These are phyloP conservation scores for Brachynemurus nebulosus DNA, from an alignment of 2,888 invertebrate species.

Conservation along the genomic window DNA sequence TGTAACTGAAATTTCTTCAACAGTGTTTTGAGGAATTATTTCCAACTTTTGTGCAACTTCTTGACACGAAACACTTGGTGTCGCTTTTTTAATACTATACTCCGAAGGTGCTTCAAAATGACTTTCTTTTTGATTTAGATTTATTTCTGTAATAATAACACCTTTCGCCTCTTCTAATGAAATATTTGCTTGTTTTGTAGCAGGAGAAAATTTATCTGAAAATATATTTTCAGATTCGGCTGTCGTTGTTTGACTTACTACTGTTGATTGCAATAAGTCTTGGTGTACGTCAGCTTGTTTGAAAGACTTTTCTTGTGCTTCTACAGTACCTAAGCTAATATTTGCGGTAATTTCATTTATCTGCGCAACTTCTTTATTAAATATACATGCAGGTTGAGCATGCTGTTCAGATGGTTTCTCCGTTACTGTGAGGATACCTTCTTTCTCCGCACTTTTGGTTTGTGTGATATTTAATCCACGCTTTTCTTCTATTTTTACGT, in stretches of 20 bases:
- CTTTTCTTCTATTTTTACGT: constrained; percentile 30
- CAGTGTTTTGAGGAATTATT: constrained; percentile 22
- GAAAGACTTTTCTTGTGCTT: constrained; percentile 12
- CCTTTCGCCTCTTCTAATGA: constrained; percentile 31
- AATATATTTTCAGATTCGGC: constrained; percentile 17
- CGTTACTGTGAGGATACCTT: constrained; percentile 27
- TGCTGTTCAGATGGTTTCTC: constrained; percentile 26
- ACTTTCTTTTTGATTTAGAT: constrained; percentile 36
- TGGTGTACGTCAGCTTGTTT: constrained; percentile 14
- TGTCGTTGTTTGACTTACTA: background rate
- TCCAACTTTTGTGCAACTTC: constrained; percentile 30
- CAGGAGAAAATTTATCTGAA: constrained; percentile 27
- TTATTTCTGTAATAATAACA: constrained; percentile 29
- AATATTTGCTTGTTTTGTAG: constrained; percentile 30
- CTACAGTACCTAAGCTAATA: constrained; percentile 17
- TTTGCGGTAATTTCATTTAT: constrained; percentile 25
- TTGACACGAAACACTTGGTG: constrained; percentile 28
- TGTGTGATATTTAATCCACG: constrained; percentile 34
- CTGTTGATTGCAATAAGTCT: constrained; percentile 9
- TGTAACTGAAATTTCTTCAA: constrained; percentile 22
- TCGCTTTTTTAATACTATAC: constrained; percentile 23
- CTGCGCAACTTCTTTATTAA: constrained; percentile 33
- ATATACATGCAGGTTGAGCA: constrained; percentile 26
- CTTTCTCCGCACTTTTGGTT: constrained; percentile 35
- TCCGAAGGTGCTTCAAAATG: constrained; percentile 20